phyloP scores from a whole-genome alignment of 1,140 invertebrate genomes.

The Cyclargus thomasi region DNA sequence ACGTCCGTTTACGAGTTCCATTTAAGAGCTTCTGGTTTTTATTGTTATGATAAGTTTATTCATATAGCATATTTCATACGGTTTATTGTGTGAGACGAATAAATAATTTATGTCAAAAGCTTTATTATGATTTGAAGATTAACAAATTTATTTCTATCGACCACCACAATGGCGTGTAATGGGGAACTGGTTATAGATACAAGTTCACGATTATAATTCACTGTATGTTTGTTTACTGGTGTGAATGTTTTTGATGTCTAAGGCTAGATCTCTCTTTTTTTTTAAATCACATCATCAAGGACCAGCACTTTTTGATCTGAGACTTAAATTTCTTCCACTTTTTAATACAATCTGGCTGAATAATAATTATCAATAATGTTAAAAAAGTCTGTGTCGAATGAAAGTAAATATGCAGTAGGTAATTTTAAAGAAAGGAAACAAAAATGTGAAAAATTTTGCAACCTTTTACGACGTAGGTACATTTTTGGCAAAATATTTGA shows the following conservation, averaged over 20 bases:
- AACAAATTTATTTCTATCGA: slow-evolving; percentile 3
- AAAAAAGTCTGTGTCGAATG: not conserved
- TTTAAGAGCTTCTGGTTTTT: slow-evolving; percentile 24
- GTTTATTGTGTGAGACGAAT: slow-evolving; percentile 13
- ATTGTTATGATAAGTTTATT: slow-evolving; percentile 23
- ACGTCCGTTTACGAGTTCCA: slow-evolving; percentile 21
- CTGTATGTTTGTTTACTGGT: not conserved
- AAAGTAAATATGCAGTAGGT: not conserved
- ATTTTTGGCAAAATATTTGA: not conserved
- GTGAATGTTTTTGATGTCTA: not conserved
- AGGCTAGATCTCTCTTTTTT: not conserved
- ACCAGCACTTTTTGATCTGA: no score
- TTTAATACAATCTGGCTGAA: no score
- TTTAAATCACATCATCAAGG: no score
- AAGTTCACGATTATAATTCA: not conserved
- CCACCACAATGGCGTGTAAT: slow-evolving; percentile 3
- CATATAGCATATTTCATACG: slow-evolving; percentile 18
- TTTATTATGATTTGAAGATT: slow-evolving; percentile 15
- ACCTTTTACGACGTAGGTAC: not conserved
- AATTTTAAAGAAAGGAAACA: not conserved
- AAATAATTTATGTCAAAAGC: slow-evolving; percentile 16
- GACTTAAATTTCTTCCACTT: no score
- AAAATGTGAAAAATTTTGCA: not conserved
- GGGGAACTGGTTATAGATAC: not conserved
- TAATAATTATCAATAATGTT: no score